phyloP scores from a whole-genome alignment of 2,113 vertebrate species.

The Lepus timidus region DNA sequence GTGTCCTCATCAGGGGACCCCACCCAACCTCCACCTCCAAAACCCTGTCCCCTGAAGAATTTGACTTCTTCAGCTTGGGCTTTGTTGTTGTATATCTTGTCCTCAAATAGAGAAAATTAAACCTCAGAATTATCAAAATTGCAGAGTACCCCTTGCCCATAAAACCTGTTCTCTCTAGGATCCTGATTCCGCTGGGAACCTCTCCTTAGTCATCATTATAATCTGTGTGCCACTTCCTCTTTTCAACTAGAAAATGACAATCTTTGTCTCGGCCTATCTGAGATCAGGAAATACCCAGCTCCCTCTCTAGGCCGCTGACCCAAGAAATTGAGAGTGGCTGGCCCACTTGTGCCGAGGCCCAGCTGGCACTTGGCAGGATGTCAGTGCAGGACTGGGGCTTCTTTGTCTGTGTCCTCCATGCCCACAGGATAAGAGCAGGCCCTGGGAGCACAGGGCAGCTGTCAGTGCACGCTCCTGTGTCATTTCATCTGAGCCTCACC shows the following conservation, averaged over 20 bases:
- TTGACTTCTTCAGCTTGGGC: not conserved
- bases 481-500: conserved; percentile 45
- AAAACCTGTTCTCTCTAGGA: not conserved
- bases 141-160: not conserved
- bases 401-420: not conserved
- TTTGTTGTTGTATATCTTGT: not conserved
- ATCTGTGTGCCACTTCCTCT: not conserved
- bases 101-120: conserved; percentile 21
- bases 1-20: not conserved
- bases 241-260: not conserved
- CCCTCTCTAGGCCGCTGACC: not conserved
- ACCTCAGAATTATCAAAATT: conserved; percentile 1
- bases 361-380: not conserved
- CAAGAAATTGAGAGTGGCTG: not conserved
- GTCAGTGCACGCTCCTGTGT: not conserved
- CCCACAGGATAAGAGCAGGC: not conserved
- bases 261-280: not conserved
- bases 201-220: not conserved
- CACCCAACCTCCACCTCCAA: no score
- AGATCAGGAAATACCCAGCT: not conserved
- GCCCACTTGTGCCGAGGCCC: not conserved
- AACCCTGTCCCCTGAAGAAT: not conserved
- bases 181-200: not conserved
- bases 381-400: not conserved
- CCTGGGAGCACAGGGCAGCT: not conserved